Base-by-base conservation (phyloP, 2,113 vertebrate genomes). In the Dipodomys merriami region DNA sequence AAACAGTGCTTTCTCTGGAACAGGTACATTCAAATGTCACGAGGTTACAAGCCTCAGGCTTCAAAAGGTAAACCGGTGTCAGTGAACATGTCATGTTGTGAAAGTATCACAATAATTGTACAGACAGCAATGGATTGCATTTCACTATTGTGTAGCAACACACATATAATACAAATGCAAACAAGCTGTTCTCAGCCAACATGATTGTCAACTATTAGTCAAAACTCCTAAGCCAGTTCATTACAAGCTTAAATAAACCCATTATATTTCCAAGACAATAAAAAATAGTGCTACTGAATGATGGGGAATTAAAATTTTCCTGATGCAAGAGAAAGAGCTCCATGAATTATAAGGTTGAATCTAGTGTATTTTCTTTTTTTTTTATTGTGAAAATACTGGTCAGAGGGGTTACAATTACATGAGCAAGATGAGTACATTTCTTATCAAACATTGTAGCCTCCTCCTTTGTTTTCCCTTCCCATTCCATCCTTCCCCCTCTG, bases 1-100 rank as follows among this genome's bases (percentile, higher is more conserved):
- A 91, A 89, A 78, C 95, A 86, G 60, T 92, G 33, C 81, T 91
- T 86, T 94, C 93, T 93, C 94, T 80, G 96, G 89, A 97, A 83
- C 46, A 71, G 35, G 49, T 91, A 74, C 30, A 92, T 83, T 96
- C 86, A 86, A 91, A 96, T 95, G 82, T 83, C 60, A 95, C 92
- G 44, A 91, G 86, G 88, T 95, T 95, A 77, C 9, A 27, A 95
- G 71, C 39, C 60, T 88, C 35, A 65, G 44, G 80, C 57, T 88
- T 83, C 83, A 46, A 87, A 83, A 95, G 82, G 92, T 74, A 96
- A 96, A 86, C 39, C 71, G 80, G n/a, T 91, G 78, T 88, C 74
- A 96, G 83, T 74, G 74, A 91, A 64, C 83, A 82, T 27, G 91
- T 22, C 44, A 30, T 35, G 13, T 71, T 95, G 83, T 68, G 91